Conservation (phyloP, 1,140 invertebrate species). For the Aleiodes sp. region DNA sequence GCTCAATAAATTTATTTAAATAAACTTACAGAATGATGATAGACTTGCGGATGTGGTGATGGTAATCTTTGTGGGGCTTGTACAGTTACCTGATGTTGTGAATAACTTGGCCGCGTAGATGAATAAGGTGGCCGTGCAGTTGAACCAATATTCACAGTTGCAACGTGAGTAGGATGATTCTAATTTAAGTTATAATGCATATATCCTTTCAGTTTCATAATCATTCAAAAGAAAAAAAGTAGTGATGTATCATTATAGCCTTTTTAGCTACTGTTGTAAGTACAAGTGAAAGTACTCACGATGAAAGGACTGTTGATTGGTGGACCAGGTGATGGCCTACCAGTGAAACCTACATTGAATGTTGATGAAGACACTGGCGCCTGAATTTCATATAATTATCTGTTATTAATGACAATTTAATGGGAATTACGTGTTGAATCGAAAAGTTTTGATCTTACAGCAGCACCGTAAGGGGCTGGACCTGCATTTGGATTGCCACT, state of each 20-base stretch:
- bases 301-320: conserved; percentile 7
- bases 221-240: neutral
- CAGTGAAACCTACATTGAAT: conserved; percentile 5
- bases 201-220: neutral
- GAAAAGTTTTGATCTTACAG: neutral
- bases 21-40: conserved; percentile 1
- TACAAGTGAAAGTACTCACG: conserved; percentile 12
- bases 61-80: neutral
- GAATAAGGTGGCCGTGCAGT: neutral
- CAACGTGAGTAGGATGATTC: neutral
- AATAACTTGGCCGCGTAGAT: neutral
- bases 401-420: neutral
- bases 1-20: neutral
- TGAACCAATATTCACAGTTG: conserved; percentile 29
- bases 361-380: neutral
- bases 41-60: neutral
- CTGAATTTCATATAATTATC: neutral
- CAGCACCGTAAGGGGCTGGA: conserved; percentile 6
- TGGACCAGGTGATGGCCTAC: conserved; percentile 18
- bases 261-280: neutral
- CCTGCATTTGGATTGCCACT: neutral
- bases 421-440: neutral
- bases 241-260: neutral
- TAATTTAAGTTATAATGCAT: conserved; percentile 1
- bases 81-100: neutral